These are phyloP conservation scores for Cabera pusaria DNA, from an alignment of 2,888 invertebrate species.

Conservation along the genomic window DNA sequence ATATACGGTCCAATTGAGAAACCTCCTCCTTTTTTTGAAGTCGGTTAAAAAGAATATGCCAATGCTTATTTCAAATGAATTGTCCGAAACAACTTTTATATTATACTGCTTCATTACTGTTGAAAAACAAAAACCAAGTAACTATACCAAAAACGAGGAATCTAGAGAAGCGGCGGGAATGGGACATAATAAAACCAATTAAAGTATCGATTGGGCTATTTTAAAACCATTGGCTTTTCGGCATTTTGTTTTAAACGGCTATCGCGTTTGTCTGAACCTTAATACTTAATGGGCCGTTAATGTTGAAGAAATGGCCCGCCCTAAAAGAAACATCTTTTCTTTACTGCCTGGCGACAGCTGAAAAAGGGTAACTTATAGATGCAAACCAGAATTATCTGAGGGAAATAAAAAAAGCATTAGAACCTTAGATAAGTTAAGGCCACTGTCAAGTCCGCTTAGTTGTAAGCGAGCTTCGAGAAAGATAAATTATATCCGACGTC, in stretches of 20 bases:
- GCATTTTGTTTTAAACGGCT: neutral
- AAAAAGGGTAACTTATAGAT: constrained; percentile 30
- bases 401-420: constrained; percentile 35
- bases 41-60: too few relatives aligned
- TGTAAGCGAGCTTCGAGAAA: constrained; percentile 37
- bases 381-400: constrained; percentile 33
- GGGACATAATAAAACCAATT: too few relatives aligned
- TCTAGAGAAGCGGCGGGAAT: too few relatives aligned
- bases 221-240: too few relatives aligned
- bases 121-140: too few relatives aligned
- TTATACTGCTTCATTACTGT: too few relatives aligned
- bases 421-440: constrained; percentile 44
- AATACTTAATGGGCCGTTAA: constrained; percentile 15
- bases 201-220: too few relatives aligned
- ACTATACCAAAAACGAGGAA: too few relatives aligned
- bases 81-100: too few relatives aligned
- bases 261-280: constrained; percentile 2
- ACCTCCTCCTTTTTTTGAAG: too few relatives aligned
- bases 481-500: constrained; percentile 48
- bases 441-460: constrained; percentile 46
- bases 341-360: constrained; percentile 16
- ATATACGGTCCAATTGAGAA: too few relatives aligned
- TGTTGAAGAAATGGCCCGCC: constrained; percentile 8
- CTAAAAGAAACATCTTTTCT: constrained; percentile 14
- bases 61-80: too few relatives aligned